Conservation (phyloP, 2,797 vertebrate genomes). For the Eulemur rubriventer region DNA sequence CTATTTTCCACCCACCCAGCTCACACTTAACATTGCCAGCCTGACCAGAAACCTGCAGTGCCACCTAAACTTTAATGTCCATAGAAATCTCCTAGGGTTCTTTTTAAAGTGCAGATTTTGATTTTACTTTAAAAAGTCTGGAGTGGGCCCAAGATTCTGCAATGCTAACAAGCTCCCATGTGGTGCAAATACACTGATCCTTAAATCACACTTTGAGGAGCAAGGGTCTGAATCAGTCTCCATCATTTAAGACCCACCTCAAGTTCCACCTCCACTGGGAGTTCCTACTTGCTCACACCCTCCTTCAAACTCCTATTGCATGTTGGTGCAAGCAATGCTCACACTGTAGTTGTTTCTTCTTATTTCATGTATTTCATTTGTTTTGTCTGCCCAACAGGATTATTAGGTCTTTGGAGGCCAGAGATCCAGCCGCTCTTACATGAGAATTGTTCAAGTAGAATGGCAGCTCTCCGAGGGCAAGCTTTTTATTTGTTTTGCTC, state of each 20-base stretch:
- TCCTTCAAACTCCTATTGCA: background rate
- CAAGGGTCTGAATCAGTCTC: constrained; percentile 26
- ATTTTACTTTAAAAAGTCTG: background rate
- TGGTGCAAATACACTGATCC: background rate
- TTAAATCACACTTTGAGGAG: background rate
- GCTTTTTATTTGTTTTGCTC: background rate
- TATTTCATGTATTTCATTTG: background rate
- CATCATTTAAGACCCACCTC: background rate
- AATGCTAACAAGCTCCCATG: background rate
- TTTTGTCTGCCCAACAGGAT: background rate
- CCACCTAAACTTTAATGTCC: background rate
- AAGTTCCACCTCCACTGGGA: background rate
- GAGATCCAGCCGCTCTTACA: background rate
- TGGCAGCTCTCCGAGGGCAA: background rate
- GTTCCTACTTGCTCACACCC: background rate
- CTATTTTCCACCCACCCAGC: background rate
- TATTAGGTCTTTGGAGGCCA: background rate
- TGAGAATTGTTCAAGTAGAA: constrained; percentile 18
- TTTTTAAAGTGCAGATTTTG: constrained; percentile 4
- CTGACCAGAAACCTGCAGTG: background rate
- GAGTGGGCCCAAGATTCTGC: background rate
- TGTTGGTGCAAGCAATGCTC: background rate
- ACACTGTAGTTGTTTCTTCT: background rate
- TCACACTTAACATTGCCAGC: background rate
- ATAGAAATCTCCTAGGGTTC: background rate